Base-by-base conservation (phyloP, 2,888 invertebrate genomes). In the Brachyopa scutellaris region DNA sequence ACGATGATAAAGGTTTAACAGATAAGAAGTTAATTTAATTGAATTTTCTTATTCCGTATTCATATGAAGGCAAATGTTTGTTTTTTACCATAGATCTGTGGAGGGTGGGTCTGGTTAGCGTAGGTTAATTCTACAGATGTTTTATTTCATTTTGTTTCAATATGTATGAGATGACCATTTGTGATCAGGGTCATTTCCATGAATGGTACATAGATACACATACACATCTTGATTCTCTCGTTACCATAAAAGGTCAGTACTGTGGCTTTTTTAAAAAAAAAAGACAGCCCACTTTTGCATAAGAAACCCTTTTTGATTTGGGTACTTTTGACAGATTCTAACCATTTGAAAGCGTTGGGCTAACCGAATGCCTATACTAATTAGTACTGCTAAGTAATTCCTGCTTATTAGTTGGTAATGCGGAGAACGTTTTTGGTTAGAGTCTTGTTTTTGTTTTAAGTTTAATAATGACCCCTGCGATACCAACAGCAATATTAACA, bases 11-110 rank as follows among this genome's bases (percentile, higher is more conserved):
- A 49, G 49, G 49, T 15, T 49, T 49, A 31, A 61, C 61, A 61
- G 61, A 61, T 61, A 61, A 61, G 61, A 45, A 61, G 61, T 61
- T 61, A 61, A 61, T 61, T 61, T 61, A 42, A 61, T 61, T 61
- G 61, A 45, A 45, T 61, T 61, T 45, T 29, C 61, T 31, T 45
- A n/a, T n/a, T n/a, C n/a, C n/a, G n/a, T n/a, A n/a, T n/a, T n/a
- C n/a, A 61, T 13, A 61, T 13, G 19, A 21, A 61, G 21, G 45
- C 61, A 59, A 57, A 40, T 57, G 57, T 57, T 57, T 57, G 26
- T 26, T 40, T 57, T 57, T 26, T 23, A 9, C 38, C 23, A 23
- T 36, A 23, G 8, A 21, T 9, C 0, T 36, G 7, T 7, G 47
- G 15, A n/a, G 7, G 11, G 4, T 19, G n/a, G 5, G 4, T 45